Evolutionary conservation across 2,888 invertebrate genomes (phyloP).

Genomic region (Lasioglossum villosulum): DNA sequence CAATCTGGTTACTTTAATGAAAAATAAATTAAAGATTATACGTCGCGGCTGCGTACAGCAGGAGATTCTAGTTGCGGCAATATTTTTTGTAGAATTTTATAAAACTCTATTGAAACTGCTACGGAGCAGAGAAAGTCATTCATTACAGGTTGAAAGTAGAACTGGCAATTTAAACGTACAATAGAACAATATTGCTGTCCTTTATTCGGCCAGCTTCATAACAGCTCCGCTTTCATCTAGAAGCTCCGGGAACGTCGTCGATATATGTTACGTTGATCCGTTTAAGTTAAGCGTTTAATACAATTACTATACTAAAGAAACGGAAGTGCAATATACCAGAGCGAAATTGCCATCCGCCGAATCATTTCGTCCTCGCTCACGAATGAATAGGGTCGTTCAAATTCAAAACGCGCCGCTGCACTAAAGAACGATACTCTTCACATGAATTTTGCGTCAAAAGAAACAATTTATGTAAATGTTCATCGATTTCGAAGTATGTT

Average conservation of each 20-base stretch:
- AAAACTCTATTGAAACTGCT: conserved; percentile 6
- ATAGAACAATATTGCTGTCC: conserved; percentile 65
- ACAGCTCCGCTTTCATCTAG: conserved; percentile 60
- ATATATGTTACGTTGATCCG: conserved; percentile 66
- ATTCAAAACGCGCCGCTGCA: neutral
- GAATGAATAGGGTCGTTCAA: neutral
- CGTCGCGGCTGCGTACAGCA: no score
- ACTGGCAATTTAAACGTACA: conserved; percentile 68
- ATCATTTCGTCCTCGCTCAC: neutral
- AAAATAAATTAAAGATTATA: neutral
- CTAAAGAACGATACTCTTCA: neutral
- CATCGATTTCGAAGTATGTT: no score
- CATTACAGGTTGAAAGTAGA: conserved; percentile 59
- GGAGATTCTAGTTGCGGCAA: neutral
- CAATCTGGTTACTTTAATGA: neutral
- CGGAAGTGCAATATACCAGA: conserved; percentile 16
- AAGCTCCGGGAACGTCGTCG: conserved; percentile 49
- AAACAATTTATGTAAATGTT: no score
- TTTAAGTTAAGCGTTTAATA: conserved; percentile 50
- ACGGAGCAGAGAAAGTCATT: conserved; percentile 47
- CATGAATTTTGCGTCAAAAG: no score
- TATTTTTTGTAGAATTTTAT: conserved; percentile 13
- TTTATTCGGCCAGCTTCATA: conserved; percentile 69
- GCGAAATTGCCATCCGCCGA: neutral
- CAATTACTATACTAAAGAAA: conserved; percentile 46